Evolutionary conservation across 2,797 vertebrate genomes (phyloP).

Genomic region (Sternotherus odoratus): DNA sequence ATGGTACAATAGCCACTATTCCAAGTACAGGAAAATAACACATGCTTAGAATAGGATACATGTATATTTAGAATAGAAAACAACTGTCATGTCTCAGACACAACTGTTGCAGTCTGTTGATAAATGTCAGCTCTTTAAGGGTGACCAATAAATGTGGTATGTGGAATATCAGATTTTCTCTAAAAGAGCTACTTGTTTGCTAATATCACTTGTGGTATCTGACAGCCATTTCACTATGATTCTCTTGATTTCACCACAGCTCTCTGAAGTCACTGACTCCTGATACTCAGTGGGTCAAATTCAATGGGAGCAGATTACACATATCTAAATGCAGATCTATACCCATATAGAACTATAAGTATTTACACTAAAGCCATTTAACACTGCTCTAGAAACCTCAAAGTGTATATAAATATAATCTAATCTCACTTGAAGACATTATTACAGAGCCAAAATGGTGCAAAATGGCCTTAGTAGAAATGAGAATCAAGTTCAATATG

Average conservation of each 20-base stretch:
- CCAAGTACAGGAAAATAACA: background rate
- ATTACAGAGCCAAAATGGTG: rapidly evolving
- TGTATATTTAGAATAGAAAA: background rate
- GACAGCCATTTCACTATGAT: background rate
- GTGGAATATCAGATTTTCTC: background rate
- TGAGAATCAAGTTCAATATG: background rate
- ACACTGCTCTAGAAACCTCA: background rate
- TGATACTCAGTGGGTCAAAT: background rate
- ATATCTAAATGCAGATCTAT: background rate
- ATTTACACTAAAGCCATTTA: background rate
- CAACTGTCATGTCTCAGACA: background rate
- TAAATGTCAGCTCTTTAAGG: background rate
- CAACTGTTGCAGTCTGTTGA: background rate
- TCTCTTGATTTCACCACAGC: background rate
- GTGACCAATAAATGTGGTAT: background rate
- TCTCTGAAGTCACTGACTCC: background rate
- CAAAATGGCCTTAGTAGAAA: background rate
- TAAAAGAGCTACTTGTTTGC: background rate
- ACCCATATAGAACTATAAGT: background rate
- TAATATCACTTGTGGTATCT: background rate
- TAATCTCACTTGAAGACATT: background rate
- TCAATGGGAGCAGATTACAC: background rate
- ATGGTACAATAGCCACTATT: too few species aligned
- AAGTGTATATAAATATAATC: background rate
- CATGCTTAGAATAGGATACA: background rate